Percentiles rank a stretch among this genome's conserved stretches.
Evolutionary conservation across 2,797 vertebrate genomes (phyloP).

Genomic region (Neosalanx taihuensis): DNA sequence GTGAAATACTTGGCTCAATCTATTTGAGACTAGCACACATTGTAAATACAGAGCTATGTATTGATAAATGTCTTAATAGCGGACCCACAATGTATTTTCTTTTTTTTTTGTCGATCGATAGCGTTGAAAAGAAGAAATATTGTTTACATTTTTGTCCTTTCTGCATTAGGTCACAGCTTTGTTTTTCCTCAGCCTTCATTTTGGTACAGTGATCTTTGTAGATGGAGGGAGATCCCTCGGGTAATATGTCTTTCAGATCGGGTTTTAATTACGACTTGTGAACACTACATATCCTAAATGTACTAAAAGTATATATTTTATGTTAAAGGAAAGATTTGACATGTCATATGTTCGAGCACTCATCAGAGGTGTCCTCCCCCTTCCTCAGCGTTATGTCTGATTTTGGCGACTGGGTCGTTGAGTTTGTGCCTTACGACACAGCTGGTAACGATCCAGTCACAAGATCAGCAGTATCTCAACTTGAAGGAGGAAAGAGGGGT

Average conservation of each 20-base stretch:
- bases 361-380: too few species aligned
- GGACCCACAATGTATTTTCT: neutral
- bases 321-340: neutral
- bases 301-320: neutral
- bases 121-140: conserved; percentile 2
- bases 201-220: neutral
- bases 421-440: neutral
- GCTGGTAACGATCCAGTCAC: neutral
- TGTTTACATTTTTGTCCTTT: conserved; percentile 47
- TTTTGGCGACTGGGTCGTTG: too few species aligned
- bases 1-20: neutral
- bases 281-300: neutral
- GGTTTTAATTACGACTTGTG: neutral
- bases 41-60: neutral
- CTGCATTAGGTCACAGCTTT: conserved; percentile 15
- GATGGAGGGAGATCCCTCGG: neutral
- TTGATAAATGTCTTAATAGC: neutral
- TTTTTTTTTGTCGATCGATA: neutral
- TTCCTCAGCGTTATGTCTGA: neutral
- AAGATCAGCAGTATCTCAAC: neutral
- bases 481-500: neutral
- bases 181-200: conserved; percentile 5
- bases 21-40: neutral
- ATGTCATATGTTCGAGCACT: neutral
- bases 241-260: neutral